Conservation (phyloP, 2,888 invertebrate genomes). For the Idaea straminata region DNA sequence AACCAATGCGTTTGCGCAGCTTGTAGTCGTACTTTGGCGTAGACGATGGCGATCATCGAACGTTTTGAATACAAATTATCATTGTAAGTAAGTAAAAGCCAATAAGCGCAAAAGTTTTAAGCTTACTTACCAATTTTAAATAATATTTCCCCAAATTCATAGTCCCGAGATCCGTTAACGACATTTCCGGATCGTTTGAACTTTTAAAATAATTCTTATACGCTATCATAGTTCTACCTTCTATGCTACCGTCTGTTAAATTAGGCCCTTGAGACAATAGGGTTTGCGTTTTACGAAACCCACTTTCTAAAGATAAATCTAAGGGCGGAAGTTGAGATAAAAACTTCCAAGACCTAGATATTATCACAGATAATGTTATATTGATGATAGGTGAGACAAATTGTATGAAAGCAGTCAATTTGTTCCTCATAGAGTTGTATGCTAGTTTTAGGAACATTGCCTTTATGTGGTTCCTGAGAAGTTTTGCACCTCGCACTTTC, state of each 20-base stretch:
- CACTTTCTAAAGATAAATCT: conserved; percentile 72
- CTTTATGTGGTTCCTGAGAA: conserved; percentile 65
- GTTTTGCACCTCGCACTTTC: conserved; percentile 62
- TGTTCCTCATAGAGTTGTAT: conserved; percentile 63
- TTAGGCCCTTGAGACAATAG: conserved; percentile 50
- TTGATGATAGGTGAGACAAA: conserved; percentile 69
- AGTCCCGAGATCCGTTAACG: conserved; percentile 54
- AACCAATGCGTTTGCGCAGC: too few relatives aligned
- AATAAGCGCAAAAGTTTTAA: background rate
- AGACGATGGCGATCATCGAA: too few relatives aligned
- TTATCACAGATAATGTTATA: conserved; percentile 64
- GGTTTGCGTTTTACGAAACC: conserved; percentile 59
- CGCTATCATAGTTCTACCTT: conserved; percentile 48
- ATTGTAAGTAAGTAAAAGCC: too few relatives aligned
- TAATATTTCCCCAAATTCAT: conserved; percentile 62
- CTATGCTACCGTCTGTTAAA: conserved; percentile 46
- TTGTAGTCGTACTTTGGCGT: too few relatives aligned
- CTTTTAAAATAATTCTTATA: conserved; percentile 62
- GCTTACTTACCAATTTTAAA: conserved; percentile 62
- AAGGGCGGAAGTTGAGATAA: conserved; percentile 81
- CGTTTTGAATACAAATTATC: too few relatives aligned
- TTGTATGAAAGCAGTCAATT: conserved; percentile 64
- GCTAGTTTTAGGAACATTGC: conserved; percentile 71
- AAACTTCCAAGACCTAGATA: conserved; percentile 71
- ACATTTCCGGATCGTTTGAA: conserved; percentile 47